Evolutionary conservation across 2,113 vertebrate genomes (phyloP).

Genomic region (Machaerirhynchus nigripectus): DNA sequence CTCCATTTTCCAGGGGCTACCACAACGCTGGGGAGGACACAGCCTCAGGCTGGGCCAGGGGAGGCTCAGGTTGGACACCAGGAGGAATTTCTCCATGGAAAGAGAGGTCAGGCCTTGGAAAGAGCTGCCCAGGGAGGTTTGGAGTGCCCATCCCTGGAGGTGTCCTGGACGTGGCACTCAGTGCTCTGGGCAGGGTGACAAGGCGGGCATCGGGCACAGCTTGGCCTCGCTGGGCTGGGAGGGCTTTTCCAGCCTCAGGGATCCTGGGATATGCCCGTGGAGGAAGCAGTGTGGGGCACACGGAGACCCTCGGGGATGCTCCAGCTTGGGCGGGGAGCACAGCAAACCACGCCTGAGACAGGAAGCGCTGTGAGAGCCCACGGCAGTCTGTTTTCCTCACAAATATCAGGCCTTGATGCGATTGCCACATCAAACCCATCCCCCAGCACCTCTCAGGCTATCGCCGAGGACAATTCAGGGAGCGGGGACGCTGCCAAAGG

Average conservation of each 20-base stretch:
- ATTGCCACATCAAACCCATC: rapidly evolving
- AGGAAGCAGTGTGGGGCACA: rapidly evolving
- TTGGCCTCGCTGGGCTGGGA: background rate
- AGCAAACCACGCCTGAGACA: background rate
- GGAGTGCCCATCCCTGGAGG: background rate
- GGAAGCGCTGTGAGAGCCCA: background rate
- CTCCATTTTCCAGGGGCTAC: rapidly evolving
- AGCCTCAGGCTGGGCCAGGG: background rate
- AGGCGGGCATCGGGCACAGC: background rate
- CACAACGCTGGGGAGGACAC: background rate
- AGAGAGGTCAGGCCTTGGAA: background rate
- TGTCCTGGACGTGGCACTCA: background rate
- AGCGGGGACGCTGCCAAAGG: rapidly evolving
- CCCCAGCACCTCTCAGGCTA: rapidly evolving
- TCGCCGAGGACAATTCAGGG: rapidly evolving
- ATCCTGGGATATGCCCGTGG: rapidly evolving
- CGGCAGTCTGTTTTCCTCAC: rapidly evolving
- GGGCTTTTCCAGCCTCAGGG: background rate
- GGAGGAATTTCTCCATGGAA: background rate
- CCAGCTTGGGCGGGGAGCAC: rapidly evolving
- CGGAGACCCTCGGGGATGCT: background rate
- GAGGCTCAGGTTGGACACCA: background rate
- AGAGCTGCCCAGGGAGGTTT: background rate
- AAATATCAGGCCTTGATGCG: rapidly evolving
- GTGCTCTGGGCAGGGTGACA: background rate